Percentiles rank a stretch among this genome's conserved stretches.
phyloP scores from a whole-genome alignment of 1,140 invertebrate species.

The Formica selysi region DNA sequence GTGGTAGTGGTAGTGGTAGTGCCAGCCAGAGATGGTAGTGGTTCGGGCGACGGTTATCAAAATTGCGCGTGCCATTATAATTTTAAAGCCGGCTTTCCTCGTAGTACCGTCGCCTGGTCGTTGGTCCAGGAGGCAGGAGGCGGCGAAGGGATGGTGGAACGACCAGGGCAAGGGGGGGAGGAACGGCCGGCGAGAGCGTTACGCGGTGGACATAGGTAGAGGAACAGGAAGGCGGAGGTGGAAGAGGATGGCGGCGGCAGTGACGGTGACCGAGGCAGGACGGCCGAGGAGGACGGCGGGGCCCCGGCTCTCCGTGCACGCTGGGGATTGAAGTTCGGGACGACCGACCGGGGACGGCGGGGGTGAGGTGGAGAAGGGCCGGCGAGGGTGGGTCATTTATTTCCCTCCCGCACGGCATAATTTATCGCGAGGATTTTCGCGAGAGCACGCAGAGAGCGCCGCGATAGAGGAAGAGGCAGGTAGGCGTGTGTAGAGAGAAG shows the following conservation, averaged over 20 bases:
- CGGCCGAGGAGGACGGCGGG: constrained; percentile 67
- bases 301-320: constrained; percentile 77
- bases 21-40: constrained; percentile 64
- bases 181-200: constrained; percentile 48
- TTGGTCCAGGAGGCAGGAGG: constrained; percentile 77
- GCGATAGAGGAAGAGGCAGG: constrained; percentile 74
- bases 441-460: constrained; percentile 84
- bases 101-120: constrained; percentile 77
- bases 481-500: constrained; percentile 70
- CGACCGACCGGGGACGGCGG: constrained; percentile 66
- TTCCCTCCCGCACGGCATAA: constrained; percentile 86
- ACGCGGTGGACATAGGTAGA: constrained; percentile 74
- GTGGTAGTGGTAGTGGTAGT: constrained; percentile 38
- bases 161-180: constrained; percentile 24
- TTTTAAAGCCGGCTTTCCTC: constrained; percentile 87
- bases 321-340: constrained; percentile 79
- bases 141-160: constrained; percentile 66
- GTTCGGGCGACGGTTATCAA: constrained; percentile 85
- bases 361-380: constrained; percentile 77
- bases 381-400: constrained; percentile 86
- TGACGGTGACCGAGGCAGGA: constrained; percentile 73
- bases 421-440: constrained; percentile 87
- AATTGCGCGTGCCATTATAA: constrained; percentile 87
- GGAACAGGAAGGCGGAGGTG: constrained; percentile 75
- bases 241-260: constrained; percentile 72